A percentile compares a stretch with the other conserved stretches of the same genome.
Conservation (phyloP, 2,113 vertebrate genomes). For the Lanius collurio region DNA sequence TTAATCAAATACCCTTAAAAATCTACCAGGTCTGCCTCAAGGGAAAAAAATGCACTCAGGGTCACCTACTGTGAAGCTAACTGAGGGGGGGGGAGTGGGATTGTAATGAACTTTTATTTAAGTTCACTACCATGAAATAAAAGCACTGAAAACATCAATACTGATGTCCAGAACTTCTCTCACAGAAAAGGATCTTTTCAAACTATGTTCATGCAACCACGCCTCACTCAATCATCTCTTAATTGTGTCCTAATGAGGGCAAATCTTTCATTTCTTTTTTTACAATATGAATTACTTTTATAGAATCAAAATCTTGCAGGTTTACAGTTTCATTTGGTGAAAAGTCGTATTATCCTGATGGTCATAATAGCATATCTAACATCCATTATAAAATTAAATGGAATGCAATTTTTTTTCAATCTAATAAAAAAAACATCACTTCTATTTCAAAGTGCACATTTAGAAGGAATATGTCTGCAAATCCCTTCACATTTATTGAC, state of each 20-base stretch:
- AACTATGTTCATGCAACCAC: neutral
- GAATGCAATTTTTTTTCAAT: neutral
- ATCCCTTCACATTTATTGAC: neutral
- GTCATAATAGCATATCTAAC: neutral
- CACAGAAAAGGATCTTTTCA: neutral
- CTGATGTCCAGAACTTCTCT: neutral
- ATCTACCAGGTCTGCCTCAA: neutral
- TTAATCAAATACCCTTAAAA: neutral
- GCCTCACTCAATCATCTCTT: neutral
- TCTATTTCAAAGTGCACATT: neutral
- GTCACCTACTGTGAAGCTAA: neutral
- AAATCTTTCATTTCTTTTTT: neutral
- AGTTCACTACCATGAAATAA: neutral
- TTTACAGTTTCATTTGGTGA: neutral
- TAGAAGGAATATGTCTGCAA: neutral
- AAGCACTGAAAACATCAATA: neutral
- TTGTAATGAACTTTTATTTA: neutral
- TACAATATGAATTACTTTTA: neutral
- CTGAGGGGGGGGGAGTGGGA: rapidly evolving
- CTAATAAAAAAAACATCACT: neutral
- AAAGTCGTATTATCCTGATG: neutral
- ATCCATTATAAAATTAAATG: neutral
- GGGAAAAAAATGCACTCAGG: neutral
- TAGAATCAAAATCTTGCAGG: neutral
- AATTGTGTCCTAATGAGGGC: neutral